Evolutionary conservation across 1,140 invertebrate species (phyloP).

Genomic region (Battus philenor): DNA sequence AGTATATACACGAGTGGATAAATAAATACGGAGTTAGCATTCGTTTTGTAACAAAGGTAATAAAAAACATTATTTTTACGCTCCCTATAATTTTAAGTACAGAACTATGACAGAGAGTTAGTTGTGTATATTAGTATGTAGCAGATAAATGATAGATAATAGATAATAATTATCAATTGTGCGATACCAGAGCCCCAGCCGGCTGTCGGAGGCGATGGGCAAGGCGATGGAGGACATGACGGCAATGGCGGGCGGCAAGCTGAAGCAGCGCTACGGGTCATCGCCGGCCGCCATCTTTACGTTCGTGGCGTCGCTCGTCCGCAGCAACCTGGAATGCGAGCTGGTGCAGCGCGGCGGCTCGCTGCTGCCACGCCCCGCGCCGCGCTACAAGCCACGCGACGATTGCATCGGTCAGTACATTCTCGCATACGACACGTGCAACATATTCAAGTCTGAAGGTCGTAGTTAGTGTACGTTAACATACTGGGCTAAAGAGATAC

Average conservation of each 20-base stretch:
- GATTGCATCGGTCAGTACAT: constrained; percentile 87
- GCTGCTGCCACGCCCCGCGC: constrained; percentile 75
- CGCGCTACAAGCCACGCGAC: constrained; percentile 84
- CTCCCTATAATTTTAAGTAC: background rate
- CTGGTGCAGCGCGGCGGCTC: constrained; percentile 90
- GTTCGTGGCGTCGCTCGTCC: constrained; percentile 93
- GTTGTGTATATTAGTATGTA: background rate
- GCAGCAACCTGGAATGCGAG: constrained; percentile 95
- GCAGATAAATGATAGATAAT: constrained; percentile 4
- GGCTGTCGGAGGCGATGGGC: constrained; percentile 86
- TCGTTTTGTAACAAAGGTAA: too few species aligned
- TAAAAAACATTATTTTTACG: too few species aligned
- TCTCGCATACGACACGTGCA: constrained; percentile 91
- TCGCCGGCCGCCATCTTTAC: constrained; percentile 87
- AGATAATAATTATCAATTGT: background rate
- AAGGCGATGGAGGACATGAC: constrained; percentile 97
- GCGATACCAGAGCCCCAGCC: constrained; percentile 76
- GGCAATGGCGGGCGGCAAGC: constrained; percentile 79
- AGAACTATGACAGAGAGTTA: background rate
- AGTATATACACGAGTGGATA: too few species aligned
- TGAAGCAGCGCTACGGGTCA: constrained; percentile 76
- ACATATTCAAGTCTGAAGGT: too few species aligned
- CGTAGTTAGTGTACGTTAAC: too few species aligned
- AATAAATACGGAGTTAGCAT: too few species aligned
- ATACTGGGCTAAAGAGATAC: too few species aligned